Conservation (phyloP, 2,797 vertebrate species). For the Phrynocephalus forsythii region DNA sequence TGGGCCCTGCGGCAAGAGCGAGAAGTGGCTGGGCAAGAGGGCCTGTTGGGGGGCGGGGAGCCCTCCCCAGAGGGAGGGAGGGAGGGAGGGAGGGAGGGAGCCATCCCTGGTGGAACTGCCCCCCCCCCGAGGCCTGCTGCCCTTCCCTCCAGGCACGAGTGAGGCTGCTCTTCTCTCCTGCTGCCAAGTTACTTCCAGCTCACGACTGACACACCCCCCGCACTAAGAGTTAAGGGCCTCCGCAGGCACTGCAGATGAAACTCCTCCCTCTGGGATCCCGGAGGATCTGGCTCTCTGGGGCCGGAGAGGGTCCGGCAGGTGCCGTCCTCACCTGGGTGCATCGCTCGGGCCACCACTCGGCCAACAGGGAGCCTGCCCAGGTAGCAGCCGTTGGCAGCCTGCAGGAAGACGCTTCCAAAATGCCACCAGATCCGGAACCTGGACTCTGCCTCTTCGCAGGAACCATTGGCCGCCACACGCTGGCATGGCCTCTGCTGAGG, state of each 20-base stretch:
- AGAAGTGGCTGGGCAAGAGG: no score
- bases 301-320: no score
- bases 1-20: slow-evolving; percentile 46
- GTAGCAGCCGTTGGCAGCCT: slow-evolving; percentile 52
- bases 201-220: no score
- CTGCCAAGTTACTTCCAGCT: no score
- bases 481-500: slow-evolving; percentile 53
- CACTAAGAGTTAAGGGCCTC: not conserved
- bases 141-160: not conserved
- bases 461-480: slow-evolving; percentile 58
- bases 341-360: slow-evolving; percentile 51
- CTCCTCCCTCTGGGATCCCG: no score
- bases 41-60: not conserved
- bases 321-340: slow-evolving; percentile 53
- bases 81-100: no score
- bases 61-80: no score
- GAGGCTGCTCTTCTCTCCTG: not conserved
- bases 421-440: slow-evolving; percentile 65
- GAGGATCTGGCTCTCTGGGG: no score
- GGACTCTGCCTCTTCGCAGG: slow-evolving; percentile 52
- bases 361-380: slow-evolving; percentile 48
- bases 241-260: not conserved
- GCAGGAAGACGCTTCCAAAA: slow-evolving; percentile 64
- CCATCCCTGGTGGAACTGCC: not conserved
- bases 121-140: no score